A percentile compares a stretch with the other conserved stretches of the same genome.
These are phyloP conservation scores for Gnathonemus echidnorhynchus DNA, from an alignment of 2,113 vertebrate species.

Conservation along the genomic window DNA sequence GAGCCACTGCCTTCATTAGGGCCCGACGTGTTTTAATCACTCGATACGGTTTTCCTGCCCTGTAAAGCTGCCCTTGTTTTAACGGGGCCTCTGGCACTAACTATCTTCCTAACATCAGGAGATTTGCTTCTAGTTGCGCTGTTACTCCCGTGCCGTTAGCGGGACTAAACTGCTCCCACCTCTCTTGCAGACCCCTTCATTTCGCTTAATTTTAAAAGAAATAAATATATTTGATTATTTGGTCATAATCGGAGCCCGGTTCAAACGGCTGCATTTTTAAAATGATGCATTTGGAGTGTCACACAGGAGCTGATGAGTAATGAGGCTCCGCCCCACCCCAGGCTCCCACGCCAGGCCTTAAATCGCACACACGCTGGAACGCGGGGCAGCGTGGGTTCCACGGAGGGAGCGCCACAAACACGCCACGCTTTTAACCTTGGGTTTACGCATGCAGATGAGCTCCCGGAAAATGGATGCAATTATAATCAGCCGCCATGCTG, in stretches of 20 bases:
- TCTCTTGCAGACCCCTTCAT: not conserved
- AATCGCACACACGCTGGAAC: not conserved
- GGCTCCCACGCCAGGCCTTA: not conserved
- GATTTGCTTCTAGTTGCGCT: not conserved
- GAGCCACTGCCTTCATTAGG: not conserved
- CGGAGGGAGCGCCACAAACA: not conserved
- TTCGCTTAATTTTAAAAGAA: not conserved
- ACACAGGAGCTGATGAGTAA: not conserved
- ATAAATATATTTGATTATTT: not conserved
- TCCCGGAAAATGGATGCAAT: constrained; percentile 14
- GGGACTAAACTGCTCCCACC: not conserved
- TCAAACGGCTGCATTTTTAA: not conserved
- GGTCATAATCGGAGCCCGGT: not conserved
- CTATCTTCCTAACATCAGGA: not conserved
- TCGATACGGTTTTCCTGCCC: not conserved
- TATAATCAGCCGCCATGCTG: constrained; percentile 13
- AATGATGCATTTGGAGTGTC: not conserved
- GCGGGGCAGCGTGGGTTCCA: not conserved
- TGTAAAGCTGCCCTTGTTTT: not conserved
- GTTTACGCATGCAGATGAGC: constrained; percentile 11
- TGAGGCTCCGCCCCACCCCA: not conserved
- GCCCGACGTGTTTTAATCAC: not conserved
- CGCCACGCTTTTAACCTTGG: not conserved
- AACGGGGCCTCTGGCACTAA: not conserved
- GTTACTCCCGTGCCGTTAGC: not conserved